These are phyloP conservation scores for Echiichthys vipera DNA, from an alignment of 2,797 vertebrate genomes.

Conservation along the genomic window DNA sequence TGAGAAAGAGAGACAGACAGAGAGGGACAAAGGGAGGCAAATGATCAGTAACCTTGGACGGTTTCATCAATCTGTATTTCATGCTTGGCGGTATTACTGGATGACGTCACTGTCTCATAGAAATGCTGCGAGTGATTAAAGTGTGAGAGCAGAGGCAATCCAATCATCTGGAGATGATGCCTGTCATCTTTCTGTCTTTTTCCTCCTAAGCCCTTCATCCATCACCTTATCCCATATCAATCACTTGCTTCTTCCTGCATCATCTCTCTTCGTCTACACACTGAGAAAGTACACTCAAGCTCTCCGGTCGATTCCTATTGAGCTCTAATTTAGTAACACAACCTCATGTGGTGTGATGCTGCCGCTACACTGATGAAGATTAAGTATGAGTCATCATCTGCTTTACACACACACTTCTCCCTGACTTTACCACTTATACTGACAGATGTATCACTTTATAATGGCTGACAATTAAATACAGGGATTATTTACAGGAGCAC, in stretches of 20 bases:
- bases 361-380: slow-evolving; percentile 72
- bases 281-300: slow-evolving; percentile 31
- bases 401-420: slow-evolving; percentile 21
- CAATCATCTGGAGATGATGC: slow-evolving; percentile 62
- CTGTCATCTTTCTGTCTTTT: slow-evolving; percentile 46
- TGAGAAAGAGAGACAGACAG: slow-evolving; percentile 11
- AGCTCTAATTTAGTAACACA: slow-evolving; percentile 76
- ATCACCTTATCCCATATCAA: slow-evolving; percentile 49
- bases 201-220: slow-evolving; percentile 55
- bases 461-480: slow-evolving; percentile 58
- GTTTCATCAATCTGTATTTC: slow-evolving; percentile 51
- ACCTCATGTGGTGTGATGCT: slow-evolving; percentile 66
- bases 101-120: slow-evolving; percentile 26
- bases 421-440: slow-evolving; percentile 55
- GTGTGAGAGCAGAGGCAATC: slow-evolving; percentile 48
- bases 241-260: slow-evolving; percentile 27
- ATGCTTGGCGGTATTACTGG: slow-evolving; percentile 21
- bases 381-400: slow-evolving; percentile 74
- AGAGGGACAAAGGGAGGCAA: slow-evolving; percentile 18
- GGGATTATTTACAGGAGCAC: slow-evolving; percentile 60
- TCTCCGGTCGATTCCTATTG: slow-evolving; percentile 66
- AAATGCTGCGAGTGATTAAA: slow-evolving; percentile 59
- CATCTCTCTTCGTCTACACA: not conserved
- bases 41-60: slow-evolving; percentile 48
- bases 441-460: slow-evolving; percentile 64